A percentile compares a stretch with the other conserved stretches of the same genome.
Conservation (phyloP, 2,113 vertebrate genomes). For the Pelvicachromis taeniatus region DNA sequence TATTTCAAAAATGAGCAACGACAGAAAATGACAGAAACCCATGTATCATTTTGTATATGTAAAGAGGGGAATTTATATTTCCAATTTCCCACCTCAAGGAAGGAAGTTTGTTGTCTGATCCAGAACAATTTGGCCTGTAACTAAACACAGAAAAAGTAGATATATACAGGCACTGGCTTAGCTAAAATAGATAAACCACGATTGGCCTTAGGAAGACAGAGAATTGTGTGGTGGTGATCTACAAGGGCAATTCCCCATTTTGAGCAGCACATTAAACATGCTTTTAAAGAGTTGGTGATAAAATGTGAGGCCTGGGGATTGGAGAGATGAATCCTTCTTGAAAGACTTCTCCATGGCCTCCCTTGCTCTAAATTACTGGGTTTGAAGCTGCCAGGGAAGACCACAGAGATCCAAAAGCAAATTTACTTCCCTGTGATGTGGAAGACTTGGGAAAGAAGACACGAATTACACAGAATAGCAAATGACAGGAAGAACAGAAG, state of each 20-base stretch:
- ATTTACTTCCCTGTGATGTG: not conserved
- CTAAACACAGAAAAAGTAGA: not conserved
- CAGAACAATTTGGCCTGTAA: not conserved
- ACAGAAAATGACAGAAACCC: not conserved
- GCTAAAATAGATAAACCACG: slow-evolving; percentile 30
- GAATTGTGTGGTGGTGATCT: slow-evolving; percentile 44
- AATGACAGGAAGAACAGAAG: not conserved
- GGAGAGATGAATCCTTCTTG: slow-evolving; percentile 50
- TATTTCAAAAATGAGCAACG: not conserved
- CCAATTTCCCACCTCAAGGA: not conserved
- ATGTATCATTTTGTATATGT: not conserved
- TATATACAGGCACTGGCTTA: not conserved
- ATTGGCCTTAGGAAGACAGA: slow-evolving; percentile 18
- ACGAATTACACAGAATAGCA: not conserved
- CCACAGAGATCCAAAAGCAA: not conserved
- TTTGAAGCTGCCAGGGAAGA: not conserved
- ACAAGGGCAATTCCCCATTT: slow-evolving; percentile 58
- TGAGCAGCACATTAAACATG: slow-evolving; percentile 46
- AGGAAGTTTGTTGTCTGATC: not conserved
- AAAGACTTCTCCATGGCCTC: slow-evolving; percentile 26
- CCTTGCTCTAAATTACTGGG: slow-evolving; percentile 33
- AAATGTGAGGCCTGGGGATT: slow-evolving; percentile 36
- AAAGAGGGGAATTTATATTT: not conserved
- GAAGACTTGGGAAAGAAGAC: not conserved
- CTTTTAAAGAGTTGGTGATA: slow-evolving; percentile 55